phyloP scores from a whole-genome alignment of 1,140 invertebrate genomes.

The Zaprionus lachaisei region DNA sequence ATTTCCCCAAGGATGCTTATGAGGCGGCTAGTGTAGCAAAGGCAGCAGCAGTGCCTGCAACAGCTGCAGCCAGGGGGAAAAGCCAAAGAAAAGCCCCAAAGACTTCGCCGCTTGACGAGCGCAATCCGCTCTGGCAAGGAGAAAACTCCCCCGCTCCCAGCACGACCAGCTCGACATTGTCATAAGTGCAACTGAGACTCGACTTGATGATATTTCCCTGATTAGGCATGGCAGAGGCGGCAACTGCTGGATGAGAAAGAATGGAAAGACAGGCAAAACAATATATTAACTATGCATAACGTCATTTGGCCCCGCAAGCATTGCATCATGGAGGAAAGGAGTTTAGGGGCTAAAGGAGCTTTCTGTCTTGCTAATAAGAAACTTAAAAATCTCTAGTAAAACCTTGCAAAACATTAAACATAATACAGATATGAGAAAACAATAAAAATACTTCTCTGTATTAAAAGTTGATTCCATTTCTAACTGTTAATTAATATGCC shows the following conservation, averaged over 20 bases:
- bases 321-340: background rate
- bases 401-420: background rate
- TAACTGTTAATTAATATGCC: background rate
- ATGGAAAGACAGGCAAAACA: background rate
- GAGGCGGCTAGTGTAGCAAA: constrained; percentile 53
- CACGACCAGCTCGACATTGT: constrained; percentile 41
- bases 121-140: constrained; percentile 30
- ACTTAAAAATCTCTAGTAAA: background rate
- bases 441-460: background rate
- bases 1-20: constrained; percentile 81
- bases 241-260: constrained; percentile 2
- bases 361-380: background rate
- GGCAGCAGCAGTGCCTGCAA: constrained; percentile 3
- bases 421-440: background rate
- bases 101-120: constrained; percentile 56
- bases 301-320: constrained; percentile 46
- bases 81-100: constrained; percentile 49
- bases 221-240: constrained; percentile 57
- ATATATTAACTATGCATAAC: constrained; percentile 69
- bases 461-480: background rate
- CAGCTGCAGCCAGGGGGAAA: constrained; percentile 21
- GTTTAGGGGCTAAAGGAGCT: background rate
- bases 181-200: constrained; percentile 76
- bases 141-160: background rate
- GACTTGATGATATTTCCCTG: constrained; percentile 64